Evolutionary conservation across 2,113 vertebrate species (phyloP), one percentile per base, ranked within the genome.

Genomic region (Aythya baeri): DNA sequence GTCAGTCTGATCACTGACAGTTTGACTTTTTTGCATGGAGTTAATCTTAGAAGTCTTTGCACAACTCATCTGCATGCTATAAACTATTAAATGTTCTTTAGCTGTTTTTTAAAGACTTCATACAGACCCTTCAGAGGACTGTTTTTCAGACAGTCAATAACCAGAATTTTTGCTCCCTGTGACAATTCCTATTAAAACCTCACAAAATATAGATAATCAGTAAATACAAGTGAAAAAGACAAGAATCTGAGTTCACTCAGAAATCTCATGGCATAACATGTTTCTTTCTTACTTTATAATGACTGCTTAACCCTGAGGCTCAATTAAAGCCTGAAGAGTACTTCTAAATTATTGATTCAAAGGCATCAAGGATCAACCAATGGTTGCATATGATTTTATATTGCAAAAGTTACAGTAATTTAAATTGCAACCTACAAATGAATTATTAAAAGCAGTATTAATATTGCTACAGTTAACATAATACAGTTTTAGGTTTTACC

Each of bases 311-410:
- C 34, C 31, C 66, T 62, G 21, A 26, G 8, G 71, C 62, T 91
- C 66, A 93, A 55, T 92, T 86, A 92, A 82, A 32, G 26, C 7
- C 72, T 91, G 83, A 31, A 81, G 91, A 91, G 16, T 68, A 54
- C 32, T 76, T 93, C 89, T 57, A 65, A 84, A 87, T 91, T 88
- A 72, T 87, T 75, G 70, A 76, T 54, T 49, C 77, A 81, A 89
- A 86, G 10, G 49, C 38, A 93, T 44, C 34, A 94, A 93, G 49
- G 43, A 74, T 31, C 11, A 88, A 88, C n/a, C 16, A 81, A 21
- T 65, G 34, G 26, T 41, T 88, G 52, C 76, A 71, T 83, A 83
- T 16, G 22, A 75, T 32, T 94, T 84, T 71, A 31, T 78, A 54
- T 6, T 34, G 29, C 55, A 86, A 95, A 91, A 86, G 34, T 72